These are phyloP conservation scores for Scrobipalpa atriplicella DNA, from an alignment of 2,888 invertebrate genomes.

Conservation along the genomic window DNA sequence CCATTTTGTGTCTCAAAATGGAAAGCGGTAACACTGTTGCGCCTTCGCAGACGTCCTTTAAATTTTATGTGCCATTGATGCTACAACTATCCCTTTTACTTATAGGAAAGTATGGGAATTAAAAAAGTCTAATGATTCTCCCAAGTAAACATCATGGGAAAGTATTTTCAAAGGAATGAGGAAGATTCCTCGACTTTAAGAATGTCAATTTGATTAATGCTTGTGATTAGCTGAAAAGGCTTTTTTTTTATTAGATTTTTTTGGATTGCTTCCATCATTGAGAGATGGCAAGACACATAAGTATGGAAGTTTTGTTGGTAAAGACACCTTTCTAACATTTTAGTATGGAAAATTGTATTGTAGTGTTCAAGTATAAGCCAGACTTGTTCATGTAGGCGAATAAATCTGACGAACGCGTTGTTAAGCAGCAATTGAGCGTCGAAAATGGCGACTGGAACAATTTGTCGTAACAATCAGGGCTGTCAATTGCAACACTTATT, in stretches of 20 bases:
- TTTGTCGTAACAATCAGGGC: conserved; percentile 42
- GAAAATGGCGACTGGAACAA: conserved; percentile 49
- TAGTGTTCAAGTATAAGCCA: conserved; percentile 35
- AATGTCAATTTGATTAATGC: not conserved
- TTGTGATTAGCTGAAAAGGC: not conserved
- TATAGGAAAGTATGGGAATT: not conserved
- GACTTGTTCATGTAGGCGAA: conserved; percentile 41
- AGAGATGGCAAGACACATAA: too few species aligned
- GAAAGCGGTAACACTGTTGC: too few species aligned
- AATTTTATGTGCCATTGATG: conserved; percentile 13
- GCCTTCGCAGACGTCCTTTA: conserved; percentile 4
- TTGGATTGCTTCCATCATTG: too few species aligned
- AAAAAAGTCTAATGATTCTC: not conserved
- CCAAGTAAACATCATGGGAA: not conserved
- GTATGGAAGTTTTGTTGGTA: too few species aligned
- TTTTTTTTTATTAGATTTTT: not conserved
- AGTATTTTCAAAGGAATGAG: conserved; percentile 1
- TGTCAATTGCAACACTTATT: conserved; percentile 32
- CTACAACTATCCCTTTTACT: not conserved
- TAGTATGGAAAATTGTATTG: not conserved
- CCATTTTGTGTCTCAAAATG: too few species aligned
- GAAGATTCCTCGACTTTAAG: not conserved
- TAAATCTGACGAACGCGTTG: conserved; percentile 51
- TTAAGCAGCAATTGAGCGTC: conserved; percentile 52
- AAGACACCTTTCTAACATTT: too few species aligned